Evolutionary conservation across 2,797 vertebrate species (phyloP), one percentile per base, ranked within the genome.

Genomic region (Bradypus variegatus): DNA sequence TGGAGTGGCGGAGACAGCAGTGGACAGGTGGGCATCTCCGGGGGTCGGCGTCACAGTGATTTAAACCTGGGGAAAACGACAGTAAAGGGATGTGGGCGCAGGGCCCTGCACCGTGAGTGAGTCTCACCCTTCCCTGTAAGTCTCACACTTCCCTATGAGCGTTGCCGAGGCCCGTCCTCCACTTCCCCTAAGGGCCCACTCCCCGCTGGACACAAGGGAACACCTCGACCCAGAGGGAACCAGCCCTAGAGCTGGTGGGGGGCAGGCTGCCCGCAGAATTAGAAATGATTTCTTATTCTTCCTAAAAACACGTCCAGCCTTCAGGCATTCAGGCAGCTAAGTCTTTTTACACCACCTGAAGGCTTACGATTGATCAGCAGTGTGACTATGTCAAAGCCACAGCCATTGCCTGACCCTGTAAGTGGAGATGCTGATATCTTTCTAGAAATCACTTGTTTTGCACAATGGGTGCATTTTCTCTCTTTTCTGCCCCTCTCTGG

Each of bases 351-450:
- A 0, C 72, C 72, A 55, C 45, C 70, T 25, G 8, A 45, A 72
- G 41, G 60, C 14, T 2, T 9, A 21, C 67, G 25, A 45, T 6
- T 2, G 53, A 62, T 3, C 29, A n/a, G n/a, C 5, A 11, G 12
- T 2, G 41, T 10, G 41, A 50, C 45, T 31, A 16, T 19, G 31
- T 4, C 15, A 38, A 62, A 67, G 29, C 27, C 25, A 0, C 1
- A 55, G 45, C 55, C 15, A 3, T 29, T 14, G 50, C 65, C 45
- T 25, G 2, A 45, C 36, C 36, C 31, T 23, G 0, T 5, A 2
- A 27, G 18, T 0, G 1, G 2, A 33, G 55, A 36, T 33, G n/a
- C 1, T 25, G 53, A 6, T 7, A 3, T 38, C 75, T 10, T 48
- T 65, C 18, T 84, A 55, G 33, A 55, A 62, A 58, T 91, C 58